Evolutionary conservation across 2,797 vertebrate species (phyloP).

Genomic region (Sitta carolinensis): DNA sequence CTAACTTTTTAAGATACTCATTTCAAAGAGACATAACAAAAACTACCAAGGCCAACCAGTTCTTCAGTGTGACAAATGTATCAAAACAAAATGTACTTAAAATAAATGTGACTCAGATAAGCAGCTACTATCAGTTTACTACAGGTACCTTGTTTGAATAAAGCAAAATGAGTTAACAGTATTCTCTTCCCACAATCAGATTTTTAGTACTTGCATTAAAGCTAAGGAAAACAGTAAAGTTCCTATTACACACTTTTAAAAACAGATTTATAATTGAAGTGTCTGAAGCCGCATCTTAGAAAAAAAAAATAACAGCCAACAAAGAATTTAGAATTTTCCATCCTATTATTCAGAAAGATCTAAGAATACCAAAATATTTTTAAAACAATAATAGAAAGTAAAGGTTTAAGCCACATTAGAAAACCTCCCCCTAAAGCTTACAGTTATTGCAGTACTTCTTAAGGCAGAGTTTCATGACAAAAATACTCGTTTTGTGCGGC

Average conservation of each 20-base stretch:
- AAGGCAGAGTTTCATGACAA: slow-evolving; percentile 35
- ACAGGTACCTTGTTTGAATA: not conserved
- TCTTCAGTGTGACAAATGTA: not conserved
- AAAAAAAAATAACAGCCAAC: not conserved
- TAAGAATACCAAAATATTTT: slow-evolving; percentile 38
- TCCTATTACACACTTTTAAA: not conserved
- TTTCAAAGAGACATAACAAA: not conserved
- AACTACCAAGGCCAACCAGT: not conserved
- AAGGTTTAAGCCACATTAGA: slow-evolving; percentile 4
- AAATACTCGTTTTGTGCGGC: not conserved
- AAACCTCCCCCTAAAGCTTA: not conserved
- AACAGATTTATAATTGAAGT: not conserved
- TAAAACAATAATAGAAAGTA: not conserved
- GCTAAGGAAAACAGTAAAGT: not conserved
- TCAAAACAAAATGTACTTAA: not conserved
- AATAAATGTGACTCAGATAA: not conserved
- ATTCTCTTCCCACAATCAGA: not conserved
- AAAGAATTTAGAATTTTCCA: not conserved
- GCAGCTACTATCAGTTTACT: not conserved
- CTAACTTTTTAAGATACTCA: rapidly evolving
- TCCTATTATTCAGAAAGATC: not conserved
- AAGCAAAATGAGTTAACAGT: not conserved
- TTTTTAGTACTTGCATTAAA: not conserved
- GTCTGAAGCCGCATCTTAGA: not conserved
- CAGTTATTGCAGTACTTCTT: slow-evolving; percentile 11